Conservation (phyloP, 2,797 vertebrate genomes). For the Siniperca undulata region DNA sequence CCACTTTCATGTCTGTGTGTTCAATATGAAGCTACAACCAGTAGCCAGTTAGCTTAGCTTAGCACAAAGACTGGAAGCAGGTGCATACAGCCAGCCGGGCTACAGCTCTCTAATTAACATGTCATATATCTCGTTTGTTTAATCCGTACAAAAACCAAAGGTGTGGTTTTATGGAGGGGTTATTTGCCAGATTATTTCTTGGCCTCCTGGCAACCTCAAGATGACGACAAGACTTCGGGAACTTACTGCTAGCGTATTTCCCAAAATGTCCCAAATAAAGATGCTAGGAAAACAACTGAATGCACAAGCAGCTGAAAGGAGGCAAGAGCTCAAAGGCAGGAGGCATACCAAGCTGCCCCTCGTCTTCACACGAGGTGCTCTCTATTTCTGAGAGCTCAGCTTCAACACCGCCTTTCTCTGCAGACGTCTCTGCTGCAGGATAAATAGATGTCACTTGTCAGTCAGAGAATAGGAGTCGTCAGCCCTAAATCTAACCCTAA, state of each 20-base stretch:
- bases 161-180: neutral
- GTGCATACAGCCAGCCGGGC: neutral
- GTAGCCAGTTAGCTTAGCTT: slow-evolving; percentile 22
- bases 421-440: slow-evolving; percentile 58
- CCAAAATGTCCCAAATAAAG: neutral
- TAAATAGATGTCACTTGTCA: slow-evolving; percentile 38
- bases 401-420: slow-evolving; percentile 42
- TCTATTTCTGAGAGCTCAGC: slow-evolving; percentile 51
- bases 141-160: neutral
- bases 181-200: neutral
- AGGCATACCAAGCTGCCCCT: slow-evolving; percentile 67
- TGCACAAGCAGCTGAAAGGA: neutral
- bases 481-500: neutral
- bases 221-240: neutral
- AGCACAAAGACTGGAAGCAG: neutral
- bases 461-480: neutral
- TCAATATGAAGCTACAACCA: neutral
- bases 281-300: neutral
- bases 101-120: neutral
- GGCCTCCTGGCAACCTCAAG: no score
- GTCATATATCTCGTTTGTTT: neutral
- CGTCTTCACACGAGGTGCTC: slow-evolving; percentile 52
- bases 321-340: neutral
- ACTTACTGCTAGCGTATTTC: neutral
- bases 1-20: neutral